These are phyloP conservation scores for Pycnonotus jocosus DNA, from an alignment of 2,113 vertebrate species.

Conservation along the genomic window DNA sequence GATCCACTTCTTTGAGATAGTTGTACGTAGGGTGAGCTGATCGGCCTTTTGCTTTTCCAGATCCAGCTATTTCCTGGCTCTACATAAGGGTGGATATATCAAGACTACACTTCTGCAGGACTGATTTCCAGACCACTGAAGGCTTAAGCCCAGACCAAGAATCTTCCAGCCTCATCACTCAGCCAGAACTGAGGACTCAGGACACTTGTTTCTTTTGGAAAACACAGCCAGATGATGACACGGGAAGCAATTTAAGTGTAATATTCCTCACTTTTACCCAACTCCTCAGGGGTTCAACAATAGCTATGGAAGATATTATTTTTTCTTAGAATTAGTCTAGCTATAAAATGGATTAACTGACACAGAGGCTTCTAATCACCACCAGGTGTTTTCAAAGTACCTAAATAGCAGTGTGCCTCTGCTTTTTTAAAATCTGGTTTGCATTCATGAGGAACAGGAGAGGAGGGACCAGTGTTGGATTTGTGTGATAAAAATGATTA, in stretches of 20 bases:
- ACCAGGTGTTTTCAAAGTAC: constrained; percentile 46
- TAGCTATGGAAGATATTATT: not conserved
- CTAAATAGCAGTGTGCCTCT: not conserved
- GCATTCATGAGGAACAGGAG: not conserved
- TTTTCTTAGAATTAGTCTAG: constrained; percentile 41
- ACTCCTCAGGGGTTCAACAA: not conserved
- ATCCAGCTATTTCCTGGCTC: not conserved
- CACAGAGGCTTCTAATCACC: constrained; percentile 3
- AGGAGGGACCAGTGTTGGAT: not conserved
- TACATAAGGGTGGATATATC: not conserved
- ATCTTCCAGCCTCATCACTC: not conserved
- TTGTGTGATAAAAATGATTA: not conserved
- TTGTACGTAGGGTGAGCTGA: not conserved
- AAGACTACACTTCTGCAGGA: not conserved
- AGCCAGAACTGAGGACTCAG: not conserved
- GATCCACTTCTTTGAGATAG: not conserved
- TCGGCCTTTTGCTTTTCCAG: not conserved
- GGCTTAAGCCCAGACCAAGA: not conserved
- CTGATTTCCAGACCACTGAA: not conserved
- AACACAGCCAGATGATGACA: not conserved
- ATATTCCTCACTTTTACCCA: not conserved
- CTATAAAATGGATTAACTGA: not conserved
- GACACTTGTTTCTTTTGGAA: not conserved
- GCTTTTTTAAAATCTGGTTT: constrained; percentile 4
- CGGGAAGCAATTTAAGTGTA: not conserved